Evolutionary conservation across 2,113 vertebrate genomes (phyloP), one percentile per base, ranked within the genome.

Genomic region (Diadophis punctatus): DNA sequence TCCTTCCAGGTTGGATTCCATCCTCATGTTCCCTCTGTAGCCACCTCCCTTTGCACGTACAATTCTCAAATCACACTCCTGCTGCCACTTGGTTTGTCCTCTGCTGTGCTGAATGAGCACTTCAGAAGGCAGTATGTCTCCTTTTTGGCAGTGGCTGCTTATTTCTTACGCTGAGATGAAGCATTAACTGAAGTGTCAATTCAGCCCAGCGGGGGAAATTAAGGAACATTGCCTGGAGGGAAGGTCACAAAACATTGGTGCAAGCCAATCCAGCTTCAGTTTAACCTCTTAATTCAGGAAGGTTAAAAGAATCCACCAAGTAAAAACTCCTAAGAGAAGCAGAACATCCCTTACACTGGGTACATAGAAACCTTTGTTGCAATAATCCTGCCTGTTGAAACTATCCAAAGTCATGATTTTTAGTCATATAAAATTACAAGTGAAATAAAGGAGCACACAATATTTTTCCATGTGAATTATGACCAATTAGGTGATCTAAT

Each of bases 211-310:
- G 0, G 95, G 95, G 89, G 86, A 94, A 96, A 94, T 93, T 94
- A 90, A 68, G 84, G 94, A 95, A 93, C 80, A n/a, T 74, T 95
- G 95, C 91, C 95, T 84, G 53, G 30, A 90, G 90, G 94, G 92
- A 88, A 96, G 93, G 95, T 94, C 96, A 94, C 8, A 94, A 88
- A 96, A 93, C 87, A 88, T 49, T 80, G 63, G 94, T 95, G 94
- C 95, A 91, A 90, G 94, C 93, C 91, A 90, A 94, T 94, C 93
- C 89, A 93, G 92, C 93, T 97, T 94, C 96, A 93, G 52, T 96
- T 96, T 96, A 97, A 94, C 94, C 91, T 97, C 95, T 93, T 95
- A 89, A 94, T 91, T 91, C 95, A 96, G 96, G 86, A 34, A 94
- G 90, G 91, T 93, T 90, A 93, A 92, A 86, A 92, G 49, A 43